A percentile compares a stretch with the other conserved stretches of the same genome.
phyloP scores from a whole-genome alignment of 2,797 vertebrate genomes.

The Hylomyscus alleni region DNA sequence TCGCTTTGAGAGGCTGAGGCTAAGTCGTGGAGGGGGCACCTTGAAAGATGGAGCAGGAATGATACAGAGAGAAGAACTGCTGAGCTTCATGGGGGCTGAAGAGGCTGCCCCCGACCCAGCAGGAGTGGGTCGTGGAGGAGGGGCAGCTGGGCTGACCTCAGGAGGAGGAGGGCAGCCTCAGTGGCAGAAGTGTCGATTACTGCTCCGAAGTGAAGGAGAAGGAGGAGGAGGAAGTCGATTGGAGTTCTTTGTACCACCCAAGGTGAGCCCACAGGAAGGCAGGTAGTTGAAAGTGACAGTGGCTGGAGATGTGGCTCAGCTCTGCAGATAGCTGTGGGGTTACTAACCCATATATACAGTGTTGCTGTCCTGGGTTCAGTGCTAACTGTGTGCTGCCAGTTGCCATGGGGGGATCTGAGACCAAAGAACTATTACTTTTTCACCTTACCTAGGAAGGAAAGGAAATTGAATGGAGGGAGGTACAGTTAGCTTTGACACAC shows the following conservation, averaged over 20 bases:
- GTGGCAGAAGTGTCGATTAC: conserved; percentile 95
- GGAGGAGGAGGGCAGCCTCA: conserved; percentile 88
- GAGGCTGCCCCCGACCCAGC: conserved; percentile 82
- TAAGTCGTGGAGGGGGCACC: conserved; percentile 91
- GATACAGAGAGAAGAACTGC: conserved; percentile 86
- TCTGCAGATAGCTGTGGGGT: not conserved
- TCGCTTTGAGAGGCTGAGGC: conserved; percentile 93
- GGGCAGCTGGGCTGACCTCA: conserved; percentile 61
- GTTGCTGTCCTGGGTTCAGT: not conserved
- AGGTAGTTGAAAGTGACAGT: not conserved
- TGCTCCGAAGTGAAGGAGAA: conserved; percentile 91
- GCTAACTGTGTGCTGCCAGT: not conserved
- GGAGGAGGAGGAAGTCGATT: conserved; percentile 93
- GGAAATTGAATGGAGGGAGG: not conserved
- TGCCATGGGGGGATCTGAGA: not conserved
- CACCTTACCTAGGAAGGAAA: not conserved
- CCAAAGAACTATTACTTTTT: not conserved
- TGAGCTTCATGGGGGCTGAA: conserved; percentile 86
- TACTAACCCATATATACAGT: not conserved
- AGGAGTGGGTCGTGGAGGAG: conserved; percentile 77
- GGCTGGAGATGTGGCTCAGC: not conserved
- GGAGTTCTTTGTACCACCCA: conserved; percentile 96
- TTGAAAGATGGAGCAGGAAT: conserved; percentile 82
- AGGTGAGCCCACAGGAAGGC: conserved; percentile 87
- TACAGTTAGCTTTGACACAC: not conserved